Evolutionary conservation across 2,113 vertebrate species (phyloP).

Genomic region (Capreolus pygargus): DNA sequence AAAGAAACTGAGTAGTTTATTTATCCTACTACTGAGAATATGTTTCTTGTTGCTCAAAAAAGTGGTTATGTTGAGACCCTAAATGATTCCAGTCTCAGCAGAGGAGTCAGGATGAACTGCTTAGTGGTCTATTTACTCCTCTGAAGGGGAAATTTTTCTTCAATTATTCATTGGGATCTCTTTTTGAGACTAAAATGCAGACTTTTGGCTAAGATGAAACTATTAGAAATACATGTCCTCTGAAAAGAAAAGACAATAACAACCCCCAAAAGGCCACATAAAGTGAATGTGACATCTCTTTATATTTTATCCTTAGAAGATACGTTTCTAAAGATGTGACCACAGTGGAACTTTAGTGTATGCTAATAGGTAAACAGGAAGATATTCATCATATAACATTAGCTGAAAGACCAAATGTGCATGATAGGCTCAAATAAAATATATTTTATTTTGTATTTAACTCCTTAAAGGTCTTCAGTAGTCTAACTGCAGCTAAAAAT

Average conservation of each 20-base stretch:
- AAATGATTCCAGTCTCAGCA: neutral
- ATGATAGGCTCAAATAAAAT: neutral
- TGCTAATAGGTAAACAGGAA: neutral
- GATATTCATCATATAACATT: neutral
- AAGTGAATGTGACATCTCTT: neutral
- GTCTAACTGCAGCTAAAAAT: neutral
- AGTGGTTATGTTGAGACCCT: neutral
- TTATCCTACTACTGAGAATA: neutral
- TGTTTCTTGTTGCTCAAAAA: neutral
- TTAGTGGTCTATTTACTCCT: neutral
- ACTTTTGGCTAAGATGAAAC: neutral
- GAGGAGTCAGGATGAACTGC: neutral
- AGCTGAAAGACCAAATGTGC: neutral
- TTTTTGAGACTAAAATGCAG: neutral
- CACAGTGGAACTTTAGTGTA: neutral
- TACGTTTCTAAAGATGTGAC: neutral
- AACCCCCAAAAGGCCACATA: neutral
- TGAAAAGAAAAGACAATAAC: neutral
- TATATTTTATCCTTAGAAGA: conserved; percentile 8
- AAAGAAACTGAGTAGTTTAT: neutral
- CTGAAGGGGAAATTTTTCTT: neutral
- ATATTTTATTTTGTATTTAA: neutral
- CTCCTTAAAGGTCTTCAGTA: neutral
- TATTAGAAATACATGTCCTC: neutral
- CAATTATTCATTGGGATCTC: neutral